Conservation (phyloP, 2,888 invertebrate genomes). For the Pyrgus malvae region DNA sequence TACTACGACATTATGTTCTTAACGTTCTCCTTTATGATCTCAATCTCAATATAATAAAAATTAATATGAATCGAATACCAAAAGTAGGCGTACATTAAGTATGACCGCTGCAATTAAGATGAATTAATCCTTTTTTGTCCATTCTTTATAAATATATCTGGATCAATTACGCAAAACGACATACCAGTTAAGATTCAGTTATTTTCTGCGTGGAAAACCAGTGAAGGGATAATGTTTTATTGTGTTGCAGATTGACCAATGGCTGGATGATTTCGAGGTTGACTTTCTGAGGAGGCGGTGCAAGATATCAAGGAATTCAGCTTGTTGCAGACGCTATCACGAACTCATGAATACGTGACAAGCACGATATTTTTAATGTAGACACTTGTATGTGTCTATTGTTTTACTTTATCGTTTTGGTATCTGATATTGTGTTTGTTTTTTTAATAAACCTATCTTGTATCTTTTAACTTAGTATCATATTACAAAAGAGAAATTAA, state of each 20-base stretch:
- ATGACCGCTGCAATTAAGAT: too few relatives aligned
- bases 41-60: background rate
- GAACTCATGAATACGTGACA: constrained; percentile 23
- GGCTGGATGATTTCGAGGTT: constrained; percentile 29
- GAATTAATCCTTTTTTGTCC: background rate
- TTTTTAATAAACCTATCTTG: background rate
- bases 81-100: too few relatives aligned
- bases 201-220: constrained; percentile 13
- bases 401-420: background rate
- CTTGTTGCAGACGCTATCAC: constrained; percentile 19
- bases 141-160: constrained; percentile 3
- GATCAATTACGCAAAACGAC: constrained; percentile 1
- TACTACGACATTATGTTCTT: too few relatives aligned
- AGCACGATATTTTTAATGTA: constrained; percentile 16
- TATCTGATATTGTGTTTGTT: background rate
- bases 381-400: constrained; percentile 2
- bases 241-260: constrained; percentile 29
- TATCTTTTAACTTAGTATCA: too few relatives aligned
- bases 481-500: too few relatives aligned
- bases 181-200: constrained; percentile 1
- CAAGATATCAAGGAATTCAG: constrained; percentile 26
- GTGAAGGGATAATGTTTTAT: constrained; percentile 13
- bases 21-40: too few relatives aligned
- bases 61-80: background rate
- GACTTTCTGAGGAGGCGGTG: constrained; percentile 33